phyloP scores from a whole-genome alignment of 2,797 vertebrate species.

The Rhabdomys pumilio region DNA sequence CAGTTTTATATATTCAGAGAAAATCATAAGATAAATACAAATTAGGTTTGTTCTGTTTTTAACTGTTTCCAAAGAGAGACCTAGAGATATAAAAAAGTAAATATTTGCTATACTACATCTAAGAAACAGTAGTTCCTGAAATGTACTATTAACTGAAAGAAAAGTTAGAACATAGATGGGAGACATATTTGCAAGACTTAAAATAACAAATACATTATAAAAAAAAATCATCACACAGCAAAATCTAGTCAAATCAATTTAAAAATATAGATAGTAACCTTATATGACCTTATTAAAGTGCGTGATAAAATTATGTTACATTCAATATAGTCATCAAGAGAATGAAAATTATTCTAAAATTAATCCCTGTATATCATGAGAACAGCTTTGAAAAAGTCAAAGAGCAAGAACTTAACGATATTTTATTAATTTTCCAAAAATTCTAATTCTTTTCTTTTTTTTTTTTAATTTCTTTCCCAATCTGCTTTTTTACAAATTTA shows the following conservation, averaged over 20 bases:
- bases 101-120: not conserved
- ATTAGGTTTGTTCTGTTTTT: not conserved
- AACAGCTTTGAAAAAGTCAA: not conserved
- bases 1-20: not conserved
- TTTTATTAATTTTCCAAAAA: not conserved
- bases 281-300: not conserved
- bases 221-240: not conserved
- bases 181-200: not conserved
- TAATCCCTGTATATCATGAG: not conserved
- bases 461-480: too few relatives aligned
- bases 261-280: not conserved
- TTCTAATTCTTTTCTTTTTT: too few relatives aligned
- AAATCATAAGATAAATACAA: not conserved
- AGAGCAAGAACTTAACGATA: not conserved
- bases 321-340: not conserved
- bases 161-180: not conserved
- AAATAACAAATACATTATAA: not conserved
- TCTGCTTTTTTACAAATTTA: too few relatives aligned
- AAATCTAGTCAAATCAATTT: not conserved
- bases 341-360: not conserved
- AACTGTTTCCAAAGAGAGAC: constrained; percentile 5
- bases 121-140: not conserved
- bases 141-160: not conserved
- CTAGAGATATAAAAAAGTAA: not conserved
- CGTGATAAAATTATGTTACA: not conserved